Base-by-base conservation (phyloP, 1,140 invertebrate species). In the Brachionus sp. region DNA sequence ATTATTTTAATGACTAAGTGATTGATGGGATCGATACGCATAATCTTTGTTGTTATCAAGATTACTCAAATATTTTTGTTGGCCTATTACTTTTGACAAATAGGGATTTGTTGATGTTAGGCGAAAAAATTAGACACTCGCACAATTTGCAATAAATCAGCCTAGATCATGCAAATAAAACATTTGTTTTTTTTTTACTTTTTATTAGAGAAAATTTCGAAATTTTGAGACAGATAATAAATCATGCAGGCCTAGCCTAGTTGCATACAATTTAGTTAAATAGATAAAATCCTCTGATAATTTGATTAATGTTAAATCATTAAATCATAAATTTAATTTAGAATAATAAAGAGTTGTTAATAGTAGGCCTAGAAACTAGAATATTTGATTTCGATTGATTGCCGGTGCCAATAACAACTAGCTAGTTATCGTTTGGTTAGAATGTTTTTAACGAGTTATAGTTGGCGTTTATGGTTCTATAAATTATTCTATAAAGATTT, bases 271-370 rank as follows among this genome's bases (percentile, higher is more conserved):
- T 64, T 33, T 29, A 37, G 64, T 5, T 66, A 33, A 33, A 66
- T 37, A 37, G 25, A 66, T 33, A 33, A 37, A 66, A 37, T 57
- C 19, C 0, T 19, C 50, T 29, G 64, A 66, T 66, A 66, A 66
- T 66, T 66, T 66, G 64, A 66, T 66, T 66, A 66, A 66, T 66
- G 64, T 66, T 66, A 66, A 66, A 37, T 66, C 64, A 66, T 66
- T 2, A 66, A 66, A n/a, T n/a, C n/a, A n/a, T n/a, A n/a, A n/a
- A 66, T 66, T 66, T 66, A 37, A 35, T 16, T 19, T 12, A 37
- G 64, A 66, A 66, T 66, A 66, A 66, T 66, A 66, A 66, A 66
- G 33, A 33, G 33, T 66, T 66, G 25, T 66, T 66, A 66, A 66
- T 66, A 66, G 64, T 5, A 66, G 25, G 64, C 25, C 25, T 33